A percentile compares a stretch with the other conserved stretches of the same genome.
Conservation (phyloP, 2,888 invertebrate genomes). For the Ectobius pallidus region DNA sequence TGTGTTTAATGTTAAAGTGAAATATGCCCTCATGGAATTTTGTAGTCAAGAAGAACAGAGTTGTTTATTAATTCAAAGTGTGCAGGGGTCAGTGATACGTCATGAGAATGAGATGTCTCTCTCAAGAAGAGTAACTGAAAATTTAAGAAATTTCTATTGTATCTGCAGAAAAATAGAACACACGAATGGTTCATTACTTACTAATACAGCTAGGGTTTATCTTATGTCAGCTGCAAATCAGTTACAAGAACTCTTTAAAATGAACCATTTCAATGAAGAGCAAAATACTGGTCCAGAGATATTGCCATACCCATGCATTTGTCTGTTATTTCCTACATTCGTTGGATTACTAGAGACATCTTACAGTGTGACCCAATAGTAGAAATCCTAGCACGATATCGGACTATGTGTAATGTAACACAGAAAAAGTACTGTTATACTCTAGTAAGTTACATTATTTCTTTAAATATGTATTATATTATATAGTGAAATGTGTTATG, state of each 20-base stretch:
- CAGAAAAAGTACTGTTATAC: not conserved
- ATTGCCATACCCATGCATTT: not conserved
- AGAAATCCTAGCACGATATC: constrained; percentile 7
- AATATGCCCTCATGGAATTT: constrained; percentile 14
- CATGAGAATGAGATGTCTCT: not conserved
- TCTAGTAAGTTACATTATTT: constrained; percentile 13
- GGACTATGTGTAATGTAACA: not conserved
- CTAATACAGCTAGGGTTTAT: constrained; percentile 29
- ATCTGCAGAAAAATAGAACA: constrained; percentile 11
- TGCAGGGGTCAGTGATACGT: not conserved
- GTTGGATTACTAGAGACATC: no score
- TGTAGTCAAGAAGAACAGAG: not conserved
- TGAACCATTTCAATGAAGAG: constrained; percentile 15
- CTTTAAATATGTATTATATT: constrained; percentile 10
- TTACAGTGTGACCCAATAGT: constrained; percentile 3
- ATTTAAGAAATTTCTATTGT: not conserved
- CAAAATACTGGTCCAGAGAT: constrained; percentile 19
- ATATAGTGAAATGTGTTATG: constrained; percentile 13
- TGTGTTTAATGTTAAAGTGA: not conserved
- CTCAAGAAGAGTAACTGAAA: not conserved
- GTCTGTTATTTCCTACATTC: no score
- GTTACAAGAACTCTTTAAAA: constrained; percentile 33
- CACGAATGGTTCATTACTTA: constrained; percentile 28
- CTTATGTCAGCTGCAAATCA: no score
- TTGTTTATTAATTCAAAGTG: not conserved